Evolutionary conservation across 2,113 vertebrate species (phyloP).

Genomic region (Mugil cephalus): DNA sequence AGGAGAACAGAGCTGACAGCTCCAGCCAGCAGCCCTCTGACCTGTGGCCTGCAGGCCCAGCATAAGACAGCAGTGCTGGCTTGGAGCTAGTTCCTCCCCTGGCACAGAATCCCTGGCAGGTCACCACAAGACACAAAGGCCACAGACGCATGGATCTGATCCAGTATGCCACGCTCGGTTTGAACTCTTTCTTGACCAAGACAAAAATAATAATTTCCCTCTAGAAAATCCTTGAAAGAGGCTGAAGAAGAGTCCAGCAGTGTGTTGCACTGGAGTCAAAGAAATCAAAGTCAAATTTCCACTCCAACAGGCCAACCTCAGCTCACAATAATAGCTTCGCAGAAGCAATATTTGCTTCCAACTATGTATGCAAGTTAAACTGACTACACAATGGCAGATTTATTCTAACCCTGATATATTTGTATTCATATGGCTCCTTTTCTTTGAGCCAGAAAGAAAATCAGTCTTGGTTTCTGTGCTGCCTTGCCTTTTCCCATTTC

Average conservation of each 20-base stretch:
- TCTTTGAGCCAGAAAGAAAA: constrained; percentile 82
- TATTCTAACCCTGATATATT: constrained; percentile 87
- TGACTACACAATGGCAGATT: constrained; percentile 82
- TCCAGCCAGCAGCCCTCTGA: constrained; percentile 60
- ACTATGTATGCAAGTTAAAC: constrained; percentile 49
- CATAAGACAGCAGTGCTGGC: constrained; percentile 37
- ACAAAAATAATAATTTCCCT: constrained; percentile 13
- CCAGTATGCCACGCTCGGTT: constrained; percentile 62
- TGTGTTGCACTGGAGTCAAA: constrained; percentile 38
- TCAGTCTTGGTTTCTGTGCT: constrained; percentile 86
- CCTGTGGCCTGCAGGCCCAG: constrained; percentile 36
- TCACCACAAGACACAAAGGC: constrained; percentile 64
- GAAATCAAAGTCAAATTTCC: constrained; percentile 52
- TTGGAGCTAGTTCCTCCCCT: constrained; percentile 48
- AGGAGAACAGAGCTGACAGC: constrained; percentile 39
- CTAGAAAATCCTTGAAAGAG: constrained; percentile 39
- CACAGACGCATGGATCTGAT: constrained; percentile 57
- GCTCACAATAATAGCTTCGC: constrained; percentile 57
- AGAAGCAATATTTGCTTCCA: constrained; percentile 66
- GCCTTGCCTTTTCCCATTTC: constrained; percentile 85
- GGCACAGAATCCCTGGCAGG: constrained; percentile 60
- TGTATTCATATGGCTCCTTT: constrained; percentile 78
- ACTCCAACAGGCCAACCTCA: constrained; percentile 34
- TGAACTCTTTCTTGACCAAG: constrained; percentile 55
- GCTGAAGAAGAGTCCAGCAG: constrained; percentile 32